These are phyloP conservation scores for Holacanthella duospinosa DNA, from an alignment of 2,888 invertebrate genomes.

Conservation along the genomic window DNA sequence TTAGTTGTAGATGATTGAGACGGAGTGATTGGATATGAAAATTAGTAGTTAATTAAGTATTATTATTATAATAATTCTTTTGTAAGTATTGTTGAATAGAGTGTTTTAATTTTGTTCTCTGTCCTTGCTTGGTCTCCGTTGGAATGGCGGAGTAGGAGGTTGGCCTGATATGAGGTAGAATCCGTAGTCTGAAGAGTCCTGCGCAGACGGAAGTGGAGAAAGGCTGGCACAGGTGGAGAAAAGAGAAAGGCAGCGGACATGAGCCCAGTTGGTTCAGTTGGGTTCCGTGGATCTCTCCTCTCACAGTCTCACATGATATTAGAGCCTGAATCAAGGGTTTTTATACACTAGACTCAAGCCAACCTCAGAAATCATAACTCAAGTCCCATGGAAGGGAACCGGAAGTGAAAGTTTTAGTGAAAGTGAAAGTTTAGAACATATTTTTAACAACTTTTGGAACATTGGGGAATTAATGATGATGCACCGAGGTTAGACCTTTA, in stretches of 20 bases:
- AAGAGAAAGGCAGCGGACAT: too few species aligned
- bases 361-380: too few species aligned
- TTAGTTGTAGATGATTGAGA: too few species aligned
- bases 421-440: neutral
- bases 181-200: slow-evolving; percentile 8
- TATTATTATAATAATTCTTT: too few species aligned
- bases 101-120: neutral
- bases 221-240: slow-evolving; percentile 21
- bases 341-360: too few species aligned
- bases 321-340: too few species aligned
- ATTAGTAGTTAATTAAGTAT: too few species aligned
- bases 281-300: too few species aligned
- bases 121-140: neutral
- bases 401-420: neutral
- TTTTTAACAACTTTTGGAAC: neutral
- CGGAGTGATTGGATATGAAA: too few species aligned
- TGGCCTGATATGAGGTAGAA: slow-evolving; percentile 10
- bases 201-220: slow-evolving; percentile 10
- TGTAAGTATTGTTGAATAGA: neutral
- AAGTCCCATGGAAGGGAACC: too few species aligned
- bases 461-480: slow-evolving; percentile 23
- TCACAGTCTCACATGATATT: too few species aligned
- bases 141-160: slow-evolving; percentile 19
- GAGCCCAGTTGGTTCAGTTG: too few species aligned
- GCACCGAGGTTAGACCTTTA: slow-evolving; percentile 35